A percentile compares a stretch with the other conserved stretches of the same genome.
phyloP scores from a whole-genome alignment of 2,113 vertebrate species.

The Paramormyrops kingsleyae region DNA sequence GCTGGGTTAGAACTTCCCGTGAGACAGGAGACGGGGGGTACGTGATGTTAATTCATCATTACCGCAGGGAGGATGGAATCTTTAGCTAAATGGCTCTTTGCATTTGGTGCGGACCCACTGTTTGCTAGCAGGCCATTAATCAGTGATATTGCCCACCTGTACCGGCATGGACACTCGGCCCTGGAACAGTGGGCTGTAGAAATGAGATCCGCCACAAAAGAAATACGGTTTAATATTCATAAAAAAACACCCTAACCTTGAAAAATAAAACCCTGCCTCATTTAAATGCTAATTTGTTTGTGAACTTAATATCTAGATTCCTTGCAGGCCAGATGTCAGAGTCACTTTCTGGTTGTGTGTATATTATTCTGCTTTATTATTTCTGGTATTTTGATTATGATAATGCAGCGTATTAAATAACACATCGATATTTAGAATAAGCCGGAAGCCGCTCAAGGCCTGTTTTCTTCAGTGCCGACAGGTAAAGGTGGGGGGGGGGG shows the following conservation, averaged over 20 bases:
- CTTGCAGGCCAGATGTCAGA: conserved; percentile 62
- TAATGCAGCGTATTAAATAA: conserved; percentile 74
- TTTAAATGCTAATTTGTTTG: conserved; percentile 81
- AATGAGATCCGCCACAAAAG: conserved; percentile 25
- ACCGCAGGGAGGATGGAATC: conserved; percentile 32
- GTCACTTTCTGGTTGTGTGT: conserved; percentile 71
- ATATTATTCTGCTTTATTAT: conserved; percentile 73
- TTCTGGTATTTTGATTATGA: conserved; percentile 74
- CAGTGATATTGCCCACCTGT: conserved; percentile 38
- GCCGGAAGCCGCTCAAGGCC: conserved; percentile 56
- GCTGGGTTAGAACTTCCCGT: conserved; percentile 37
- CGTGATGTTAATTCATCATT: conserved; percentile 41
- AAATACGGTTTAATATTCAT: conserved; percentile 71
- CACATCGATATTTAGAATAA: conserved; percentile 65
- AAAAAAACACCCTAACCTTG: conserved; percentile 71
- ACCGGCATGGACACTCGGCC: conserved; percentile 55
- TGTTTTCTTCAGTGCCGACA: conserved; percentile 58
- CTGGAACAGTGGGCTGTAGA: conserved; percentile 52
- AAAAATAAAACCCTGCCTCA: conserved; percentile 72
- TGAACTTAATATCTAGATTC: conserved; percentile 77
- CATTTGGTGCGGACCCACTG: conserved; percentile 36
- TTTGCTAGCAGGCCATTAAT: conserved; percentile 43
- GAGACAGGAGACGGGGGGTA: background rate
- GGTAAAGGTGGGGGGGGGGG: conserved; percentile 38
- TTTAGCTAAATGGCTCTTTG: conserved; percentile 34